phyloP scores from a whole-genome alignment of 2,113 vertebrate genomes.

The Calcarius ornatus region DNA sequence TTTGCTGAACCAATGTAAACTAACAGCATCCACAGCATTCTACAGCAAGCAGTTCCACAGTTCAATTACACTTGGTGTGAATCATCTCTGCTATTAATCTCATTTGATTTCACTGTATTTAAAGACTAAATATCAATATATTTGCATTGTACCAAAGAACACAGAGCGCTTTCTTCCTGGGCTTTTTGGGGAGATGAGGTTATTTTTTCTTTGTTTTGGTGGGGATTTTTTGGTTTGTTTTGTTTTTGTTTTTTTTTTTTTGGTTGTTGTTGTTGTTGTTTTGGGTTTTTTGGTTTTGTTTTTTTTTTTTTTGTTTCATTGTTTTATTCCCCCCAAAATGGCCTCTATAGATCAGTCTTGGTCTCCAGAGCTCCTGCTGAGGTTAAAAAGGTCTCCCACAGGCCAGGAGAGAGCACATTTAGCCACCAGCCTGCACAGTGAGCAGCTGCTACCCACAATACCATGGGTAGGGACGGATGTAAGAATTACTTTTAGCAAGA shows the following conservation, averaged over 20 bases:
- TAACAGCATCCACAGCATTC: neutral
- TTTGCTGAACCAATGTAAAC: neutral
- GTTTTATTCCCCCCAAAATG: rapidly evolving
- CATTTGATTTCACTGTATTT: neutral
- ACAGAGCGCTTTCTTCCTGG: neutral
- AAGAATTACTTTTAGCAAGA: neutral
- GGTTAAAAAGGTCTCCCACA: neutral
- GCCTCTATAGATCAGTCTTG: neutral
- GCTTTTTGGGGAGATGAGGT: neutral
- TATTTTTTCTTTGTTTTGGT: neutral
- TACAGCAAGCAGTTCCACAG: neutral
- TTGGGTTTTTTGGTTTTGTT: too few relatives aligned
- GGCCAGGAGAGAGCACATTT: neutral
- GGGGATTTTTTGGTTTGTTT: neutral
- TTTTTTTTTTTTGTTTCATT: neutral
- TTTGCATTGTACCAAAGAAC: neutral
- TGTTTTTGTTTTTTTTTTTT: neutral
- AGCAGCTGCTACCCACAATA: neutral
- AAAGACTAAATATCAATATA: neutral
- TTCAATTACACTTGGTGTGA: neutral
- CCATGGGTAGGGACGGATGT: neutral
- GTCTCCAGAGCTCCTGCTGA: neutral
- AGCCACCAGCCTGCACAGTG: neutral
- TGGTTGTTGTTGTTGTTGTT: too few relatives aligned
- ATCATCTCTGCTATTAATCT: neutral